These are phyloP conservation scores for Dreissena polymorpha DNA, from an alignment of 1,140 invertebrate genomes.

Conservation along the genomic window DNA sequence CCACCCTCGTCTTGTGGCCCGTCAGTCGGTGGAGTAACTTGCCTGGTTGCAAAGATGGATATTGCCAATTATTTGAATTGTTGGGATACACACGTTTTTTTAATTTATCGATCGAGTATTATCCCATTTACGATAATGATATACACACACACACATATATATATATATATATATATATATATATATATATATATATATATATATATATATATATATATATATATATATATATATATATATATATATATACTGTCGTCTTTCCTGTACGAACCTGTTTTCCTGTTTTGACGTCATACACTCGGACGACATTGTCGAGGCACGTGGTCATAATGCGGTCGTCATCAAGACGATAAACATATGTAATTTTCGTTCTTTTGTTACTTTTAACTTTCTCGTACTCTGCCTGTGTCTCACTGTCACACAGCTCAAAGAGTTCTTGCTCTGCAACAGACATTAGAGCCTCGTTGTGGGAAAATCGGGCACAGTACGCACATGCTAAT, in stretches of 20 bases:
- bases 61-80: not conserved
- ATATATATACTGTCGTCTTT: not conserved
- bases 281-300: slow-evolving; percentile 30
- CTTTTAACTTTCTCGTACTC: slow-evolving; percentile 4
- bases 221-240: not conserved
- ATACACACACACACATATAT: not conserved
- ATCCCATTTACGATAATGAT: not conserved
- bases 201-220: too few relatives aligned
- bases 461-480: too few relatives aligned
- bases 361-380: slow-evolving; percentile 3
- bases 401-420: slow-evolving; percentile 9
- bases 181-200: too few relatives aligned
- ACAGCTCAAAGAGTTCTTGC: slow-evolving; percentile 34
- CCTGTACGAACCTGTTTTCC: slow-evolving; percentile 16
- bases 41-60: not conserved
- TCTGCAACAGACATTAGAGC: slow-evolving; percentile 6
- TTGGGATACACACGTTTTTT: not conserved
- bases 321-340: not conserved
- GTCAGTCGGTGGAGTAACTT: too few relatives aligned
- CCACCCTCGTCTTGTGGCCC: slow-evolving; percentile 11
- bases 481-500: too few relatives aligned
- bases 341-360: slow-evolving; percentile 3
- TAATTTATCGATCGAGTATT: not conserved
- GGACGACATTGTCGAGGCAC: slow-evolving; percentile 17
- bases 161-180: too few relatives aligned